A percentile compares a stretch with the other conserved stretches of the same genome.
Conservation (phyloP, 23 tunicate species). For the Corella eumyota region DNA sequence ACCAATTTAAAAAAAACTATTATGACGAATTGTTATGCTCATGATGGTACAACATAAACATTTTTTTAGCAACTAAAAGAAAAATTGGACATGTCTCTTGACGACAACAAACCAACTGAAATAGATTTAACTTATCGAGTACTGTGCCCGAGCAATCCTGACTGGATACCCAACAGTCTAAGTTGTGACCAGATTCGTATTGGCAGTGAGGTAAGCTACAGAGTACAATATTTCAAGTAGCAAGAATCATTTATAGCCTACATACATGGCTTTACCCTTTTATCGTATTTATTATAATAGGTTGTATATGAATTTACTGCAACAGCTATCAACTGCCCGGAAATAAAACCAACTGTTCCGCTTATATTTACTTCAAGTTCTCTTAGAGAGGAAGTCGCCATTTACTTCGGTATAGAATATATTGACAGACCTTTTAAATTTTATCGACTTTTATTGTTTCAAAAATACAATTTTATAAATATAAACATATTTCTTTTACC, state of each 20-base stretch:
- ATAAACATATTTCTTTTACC: background rate
- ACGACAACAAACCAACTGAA: constrained; percentile 33
- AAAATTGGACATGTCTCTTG: constrained; percentile 52
- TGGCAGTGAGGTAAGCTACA: constrained; percentile 56
- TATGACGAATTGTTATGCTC: too few relatives aligned
- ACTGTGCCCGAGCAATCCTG: constrained; percentile 32
- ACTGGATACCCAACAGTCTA: constrained; percentile 21
- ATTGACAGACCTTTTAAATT: background rate
- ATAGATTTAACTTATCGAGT: constrained; percentile 24
- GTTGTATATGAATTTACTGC: constrained; percentile 55
- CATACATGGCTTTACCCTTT: too few relatives aligned
- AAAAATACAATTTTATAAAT: background rate
- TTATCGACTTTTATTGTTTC: background rate
- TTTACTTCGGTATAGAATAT: constrained; percentile 25
- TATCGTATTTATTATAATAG: constrained; percentile 8
- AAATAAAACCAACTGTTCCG: constrained; percentile 11
- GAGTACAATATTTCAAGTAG: background rate
- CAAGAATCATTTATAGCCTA: too few relatives aligned
- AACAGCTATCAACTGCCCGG: constrained; percentile 46
- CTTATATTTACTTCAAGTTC: constrained; percentile 66
- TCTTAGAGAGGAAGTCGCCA: constrained; percentile 46
- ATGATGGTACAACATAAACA: too few relatives aligned
- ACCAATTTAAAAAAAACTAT: too few relatives aligned
- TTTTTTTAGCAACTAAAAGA: constrained; percentile 55
- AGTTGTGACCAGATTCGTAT: constrained; percentile 60